These are phyloP conservation scores for Pseudococcus viburni DNA, from an alignment of 2,888 invertebrate species.

Conservation along the genomic window DNA sequence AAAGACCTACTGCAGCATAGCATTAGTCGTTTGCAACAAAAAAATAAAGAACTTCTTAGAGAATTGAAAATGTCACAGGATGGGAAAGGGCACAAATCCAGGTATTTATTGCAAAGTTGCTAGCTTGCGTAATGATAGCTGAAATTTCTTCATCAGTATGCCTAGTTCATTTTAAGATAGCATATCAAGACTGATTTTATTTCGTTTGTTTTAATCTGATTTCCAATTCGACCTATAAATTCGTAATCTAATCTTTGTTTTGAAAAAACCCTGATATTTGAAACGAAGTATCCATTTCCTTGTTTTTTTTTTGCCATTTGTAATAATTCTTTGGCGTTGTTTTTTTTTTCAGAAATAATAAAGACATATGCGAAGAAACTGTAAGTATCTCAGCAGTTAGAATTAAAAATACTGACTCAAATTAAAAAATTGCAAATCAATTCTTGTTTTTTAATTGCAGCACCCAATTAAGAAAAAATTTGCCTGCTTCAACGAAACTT, in stretches of 20 bases:
- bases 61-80: slow-evolving; percentile 55
- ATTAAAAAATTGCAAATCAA: background rate
- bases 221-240: background rate
- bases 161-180: too few relatives aligned
- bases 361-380: slow-evolving; percentile 30
- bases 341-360: slow-evolving; percentile 45
- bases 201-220: background rate
- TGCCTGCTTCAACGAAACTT: slow-evolving; percentile 59
- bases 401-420: background rate
- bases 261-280: too few relatives aligned
- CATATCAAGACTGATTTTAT: background rate
- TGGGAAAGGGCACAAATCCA: slow-evolving; percentile 34
- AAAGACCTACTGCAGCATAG: slow-evolving; percentile 53
- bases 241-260: too few relatives aligned
- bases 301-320: background rate
- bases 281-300: too few relatives aligned
- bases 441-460: background rate
- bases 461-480: slow-evolving; percentile 42
- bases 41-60: slow-evolving; percentile 51
- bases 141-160: too few relatives aligned
- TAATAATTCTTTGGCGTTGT: background rate
- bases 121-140: background rate
- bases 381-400: background rate
- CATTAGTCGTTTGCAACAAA: slow-evolving; percentile 41
- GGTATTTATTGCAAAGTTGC: background rate